Percentiles rank a stretch among this genome's conserved stretches.
These are phyloP conservation scores for Eolophus roseicapilla DNA, from an alignment of 2,113 vertebrate genomes.

Conservation along the genomic window DNA sequence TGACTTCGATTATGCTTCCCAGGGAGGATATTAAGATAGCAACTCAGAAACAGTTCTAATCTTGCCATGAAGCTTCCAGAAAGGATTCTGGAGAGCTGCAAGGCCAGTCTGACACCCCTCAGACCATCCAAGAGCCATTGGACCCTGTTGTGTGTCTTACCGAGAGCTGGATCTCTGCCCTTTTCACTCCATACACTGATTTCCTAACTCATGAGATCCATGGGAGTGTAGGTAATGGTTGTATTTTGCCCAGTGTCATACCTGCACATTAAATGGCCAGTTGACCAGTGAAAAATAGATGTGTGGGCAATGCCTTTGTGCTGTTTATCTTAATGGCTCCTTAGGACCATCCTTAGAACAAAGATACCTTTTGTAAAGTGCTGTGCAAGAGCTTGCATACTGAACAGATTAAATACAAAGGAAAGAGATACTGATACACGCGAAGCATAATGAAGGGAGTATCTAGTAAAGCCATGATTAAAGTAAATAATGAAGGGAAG, in stretches of 20 bases:
- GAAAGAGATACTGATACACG: neutral
- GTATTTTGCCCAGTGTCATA: neutral
- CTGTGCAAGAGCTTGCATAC: neutral
- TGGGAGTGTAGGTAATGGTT: rapidly evolving
- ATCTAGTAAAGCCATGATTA: neutral
- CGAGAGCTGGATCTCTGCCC: neutral
- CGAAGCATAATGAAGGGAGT: neutral
- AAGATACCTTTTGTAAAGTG: neutral
- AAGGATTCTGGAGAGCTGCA: neutral
- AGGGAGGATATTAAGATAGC: slow-evolving; percentile 45
- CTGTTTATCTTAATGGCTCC: neutral
- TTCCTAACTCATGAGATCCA: neutral
- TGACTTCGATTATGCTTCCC: slow-evolving; percentile 40
- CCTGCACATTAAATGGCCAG: neutral
- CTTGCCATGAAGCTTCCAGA: slow-evolving; percentile 5
- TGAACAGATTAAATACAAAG: neutral
- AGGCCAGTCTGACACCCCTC: neutral
- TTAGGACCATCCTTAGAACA: neutral
- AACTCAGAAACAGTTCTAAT: slow-evolving; percentile 14
- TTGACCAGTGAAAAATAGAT: neutral
- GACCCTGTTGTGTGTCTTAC: neutral
- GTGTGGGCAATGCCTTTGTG: neutral
- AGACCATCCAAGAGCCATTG: neutral
- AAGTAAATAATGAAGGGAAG: neutral
- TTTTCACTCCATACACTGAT: neutral